Base-by-base conservation (phyloP, 2,888 invertebrate species). In the Metellina segmentata region DNA sequence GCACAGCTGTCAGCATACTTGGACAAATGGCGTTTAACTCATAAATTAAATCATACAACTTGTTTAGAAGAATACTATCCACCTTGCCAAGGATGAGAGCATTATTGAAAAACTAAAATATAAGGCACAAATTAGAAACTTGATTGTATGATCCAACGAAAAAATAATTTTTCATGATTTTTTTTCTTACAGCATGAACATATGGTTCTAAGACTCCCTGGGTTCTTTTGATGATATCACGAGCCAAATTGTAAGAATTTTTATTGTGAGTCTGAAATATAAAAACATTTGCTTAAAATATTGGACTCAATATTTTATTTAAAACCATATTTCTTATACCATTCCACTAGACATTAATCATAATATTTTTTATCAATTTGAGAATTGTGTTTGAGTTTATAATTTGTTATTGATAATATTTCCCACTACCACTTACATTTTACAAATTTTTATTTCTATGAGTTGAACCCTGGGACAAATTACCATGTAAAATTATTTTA, bases 21-120 rank as follows among this genome's bases (percentile, higher is more conserved):
- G 99, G 97, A 94, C 98, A 97, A 94, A 99, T 98, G 94, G 97
- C 97, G 95, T 99, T 98, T 94, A 99, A 95, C 95, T 99, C 99
- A 95, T 99, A 99, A 93, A 99, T 98, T 93, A 99, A 96, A 95
- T 99, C 98, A 95, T 98, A 99, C 70, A 99, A 85, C 71, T 94
- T 94, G 49, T 90, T 82, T 1, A 95, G 94, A 53, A 95, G 94
- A 93, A 94, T 95, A 20, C 89, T 91, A 7, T 90, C 87, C 94
- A 98, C 97, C 95, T 98, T 98, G 89, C 98, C 98, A 95, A 98
- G 96, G 94, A 99, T 98, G 90, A 99, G 95, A 71, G 98, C 97
- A 95, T 98, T 98, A 95, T 99, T 99, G 96, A 99, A 99, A 95
- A 99, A 99, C 97, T 98, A 95, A 75, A 93, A 93, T 83, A n/a